Evolutionary conservation across 2,888 invertebrate genomes (phyloP).

Genomic region (Ormyrus labotus): DNA sequence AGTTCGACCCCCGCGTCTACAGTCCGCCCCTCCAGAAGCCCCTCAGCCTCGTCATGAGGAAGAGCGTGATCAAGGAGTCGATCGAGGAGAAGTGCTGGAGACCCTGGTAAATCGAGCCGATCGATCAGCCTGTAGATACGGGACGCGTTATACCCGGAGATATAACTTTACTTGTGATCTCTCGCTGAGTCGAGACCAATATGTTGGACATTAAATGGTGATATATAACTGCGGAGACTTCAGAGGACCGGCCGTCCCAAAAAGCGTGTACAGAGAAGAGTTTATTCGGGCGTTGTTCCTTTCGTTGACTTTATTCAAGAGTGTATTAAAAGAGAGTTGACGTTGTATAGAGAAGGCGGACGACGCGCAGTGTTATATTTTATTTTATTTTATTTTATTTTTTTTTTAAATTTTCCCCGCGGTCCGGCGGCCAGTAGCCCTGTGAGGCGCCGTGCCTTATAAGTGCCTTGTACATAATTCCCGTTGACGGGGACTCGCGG

Average conservation of each 20-base stretch:
- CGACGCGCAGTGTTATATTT: slow-evolving; percentile 27
- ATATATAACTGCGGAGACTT: not conserved
- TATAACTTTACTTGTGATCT: slow-evolving; percentile 44
- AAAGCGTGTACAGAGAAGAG: slow-evolving; percentile 5
- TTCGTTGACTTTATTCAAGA: slow-evolving; percentile 56
- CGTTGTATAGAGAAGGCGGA: not conserved
- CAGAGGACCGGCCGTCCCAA: too few relatives aligned
- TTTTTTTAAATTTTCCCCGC: slow-evolving; percentile 13
- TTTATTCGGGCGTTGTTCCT: slow-evolving; percentile 56
- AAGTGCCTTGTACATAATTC: slow-evolving; percentile 72
- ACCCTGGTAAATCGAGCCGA: slow-evolving; percentile 80
- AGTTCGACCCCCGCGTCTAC: slow-evolving; percentile 74
- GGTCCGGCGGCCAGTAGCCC: slow-evolving; percentile 62
- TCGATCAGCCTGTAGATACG: not conserved
- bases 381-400: not conserved
- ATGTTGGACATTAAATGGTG: slow-evolving; percentile 16
- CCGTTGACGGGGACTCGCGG: slow-evolving; percentile 7
- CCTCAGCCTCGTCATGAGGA: slow-evolving; percentile 84
- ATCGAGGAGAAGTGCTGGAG: slow-evolving; percentile 88
- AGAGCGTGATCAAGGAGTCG: slow-evolving; percentile 60
- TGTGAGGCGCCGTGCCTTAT: slow-evolving; percentile 70
- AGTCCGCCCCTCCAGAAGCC: slow-evolving; percentile 79
- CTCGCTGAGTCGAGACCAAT: slow-evolving; percentile 32
- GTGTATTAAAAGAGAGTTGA: slow-evolving; percentile 45
- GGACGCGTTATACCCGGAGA: not conserved